A percentile compares a stretch with the other conserved stretches of the same genome.
These are phyloP conservation scores for Thelaira solivaga DNA, from an alignment of 2,888 invertebrate species.

Conservation along the genomic window DNA sequence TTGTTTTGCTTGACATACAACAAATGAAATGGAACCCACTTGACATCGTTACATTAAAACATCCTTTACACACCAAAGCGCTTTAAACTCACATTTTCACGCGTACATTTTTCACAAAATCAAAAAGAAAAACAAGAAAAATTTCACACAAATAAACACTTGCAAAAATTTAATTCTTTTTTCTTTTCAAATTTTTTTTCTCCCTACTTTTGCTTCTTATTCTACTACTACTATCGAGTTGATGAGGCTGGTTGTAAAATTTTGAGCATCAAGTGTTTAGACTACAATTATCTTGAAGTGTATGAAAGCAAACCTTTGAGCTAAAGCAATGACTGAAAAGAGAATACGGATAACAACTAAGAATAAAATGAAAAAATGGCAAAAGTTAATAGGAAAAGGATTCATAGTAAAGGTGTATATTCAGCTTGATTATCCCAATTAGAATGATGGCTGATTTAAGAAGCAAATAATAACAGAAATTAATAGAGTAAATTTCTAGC, in stretches of 20 bases:
- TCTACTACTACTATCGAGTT: not conserved
- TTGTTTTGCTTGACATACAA: conserved; percentile 14
- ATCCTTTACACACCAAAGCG: conserved; percentile 48
- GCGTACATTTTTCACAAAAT: not conserved
- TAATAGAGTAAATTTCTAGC: not conserved
- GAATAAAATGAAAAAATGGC: not conserved
- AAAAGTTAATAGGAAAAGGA: not conserved
- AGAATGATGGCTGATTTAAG: not conserved
- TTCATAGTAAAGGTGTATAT: not conserved
- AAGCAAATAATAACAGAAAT: not conserved
- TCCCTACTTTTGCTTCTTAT: no score
- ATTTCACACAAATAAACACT: not conserved
- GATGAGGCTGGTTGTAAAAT: conserved; percentile 11
- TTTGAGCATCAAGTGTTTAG: conserved; percentile 30
- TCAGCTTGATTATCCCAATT: conserved; percentile 4
- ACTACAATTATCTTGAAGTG: conserved; percentile 40
- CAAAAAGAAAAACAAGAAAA: not conserved
- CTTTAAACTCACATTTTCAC: conserved; percentile 12
- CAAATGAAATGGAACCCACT: conserved; percentile 52
- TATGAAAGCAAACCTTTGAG: not conserved
- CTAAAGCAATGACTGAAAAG: not conserved
- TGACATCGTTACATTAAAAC: conserved; percentile 47
- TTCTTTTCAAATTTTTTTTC: no score
- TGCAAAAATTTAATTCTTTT: not conserved
- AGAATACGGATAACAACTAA: not conserved